phyloP scores from a whole-genome alignment of 2,113 vertebrate species.

The Opisthocomus hoazin region DNA sequence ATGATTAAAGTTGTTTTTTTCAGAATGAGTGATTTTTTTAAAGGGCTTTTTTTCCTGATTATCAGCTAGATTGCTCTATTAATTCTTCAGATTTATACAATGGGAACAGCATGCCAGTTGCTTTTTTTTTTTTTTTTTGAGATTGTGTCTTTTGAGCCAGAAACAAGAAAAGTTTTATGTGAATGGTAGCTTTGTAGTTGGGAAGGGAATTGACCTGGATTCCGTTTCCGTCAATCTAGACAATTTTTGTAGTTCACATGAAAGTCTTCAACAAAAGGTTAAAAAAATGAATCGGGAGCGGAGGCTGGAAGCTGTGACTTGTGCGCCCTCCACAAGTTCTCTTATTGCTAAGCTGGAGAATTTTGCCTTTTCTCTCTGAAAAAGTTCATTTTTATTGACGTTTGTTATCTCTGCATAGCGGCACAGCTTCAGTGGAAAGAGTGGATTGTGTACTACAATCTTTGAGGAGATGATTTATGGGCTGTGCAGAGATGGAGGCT shows the following conservation, averaged over 20 bases:
- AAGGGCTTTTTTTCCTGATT: not conserved
- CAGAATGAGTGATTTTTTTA: not conserved
- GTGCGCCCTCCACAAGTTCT: not conserved
- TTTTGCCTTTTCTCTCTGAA: not conserved
- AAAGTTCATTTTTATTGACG: not conserved
- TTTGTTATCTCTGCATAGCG: not conserved
- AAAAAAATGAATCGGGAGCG: not conserved
- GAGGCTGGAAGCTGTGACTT: not conserved
- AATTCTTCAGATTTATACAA: not conserved
- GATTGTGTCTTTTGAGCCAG: not conserved
- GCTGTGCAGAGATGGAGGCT: not conserved
- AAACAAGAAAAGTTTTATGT: not conserved
- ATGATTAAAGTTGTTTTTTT: not conserved
- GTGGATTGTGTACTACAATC: rapidly evolving
- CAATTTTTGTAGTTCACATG: not conserved
- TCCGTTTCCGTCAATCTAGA: not conserved
- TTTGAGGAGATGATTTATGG: not conserved
- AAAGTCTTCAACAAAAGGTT: not conserved
- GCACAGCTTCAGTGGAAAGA: not conserved
- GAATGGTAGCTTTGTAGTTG: not conserved
- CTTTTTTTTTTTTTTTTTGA: not conserved
- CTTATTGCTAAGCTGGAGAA: not conserved
- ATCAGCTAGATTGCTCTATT: not conserved
- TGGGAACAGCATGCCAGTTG: not conserved
- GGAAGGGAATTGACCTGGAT: not conserved